Evolutionary conservation across 2,888 invertebrate species (phyloP), one percentile per base, ranked within the genome.

Genomic region (Sinhomidia bicolor): DNA sequence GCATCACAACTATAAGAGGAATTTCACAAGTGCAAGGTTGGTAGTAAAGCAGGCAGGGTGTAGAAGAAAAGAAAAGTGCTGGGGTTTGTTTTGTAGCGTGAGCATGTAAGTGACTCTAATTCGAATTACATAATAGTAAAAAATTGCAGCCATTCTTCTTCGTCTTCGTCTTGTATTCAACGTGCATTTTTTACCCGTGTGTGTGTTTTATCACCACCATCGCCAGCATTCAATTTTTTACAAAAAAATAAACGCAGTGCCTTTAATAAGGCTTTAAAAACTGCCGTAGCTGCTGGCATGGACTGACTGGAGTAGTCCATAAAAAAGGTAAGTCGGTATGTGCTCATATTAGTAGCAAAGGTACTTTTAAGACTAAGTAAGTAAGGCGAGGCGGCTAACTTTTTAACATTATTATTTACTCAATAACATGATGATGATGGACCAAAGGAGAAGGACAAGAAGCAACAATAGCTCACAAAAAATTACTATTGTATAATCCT

Each of bases 1-100:
- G 10, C 51, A 76, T 76, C 78, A 32, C 65, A 82, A 32, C 36
- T 76, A 32, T 36, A 81, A 81, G 71, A 71, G 86, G 81, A 74
- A 87, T 87, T 81, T 74, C 87, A 87, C 84, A 84, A 62, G 86
- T 86, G 80, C 84, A 84, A 62, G 86, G 80, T 68, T 54, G 47
- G 65, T 12, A 32, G n/a, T 3, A n/a, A 32, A 20, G 62, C 12
- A 29, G 10, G 41, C 41, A 60, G 14, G 26, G 1, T 47, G 1
- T 14, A 65, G 14, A 65, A 65, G 14, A 32, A 23, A 17, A 14
- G 14, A 62, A 36, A 36, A n/a, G n/a, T 36, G 36, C 4, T 36
- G 5, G 1, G 62, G 29, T 62, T 62, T 62, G n/a, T 62, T 7
- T 36, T 20, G 62, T 62, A 68, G 36, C 65, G 17, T 68, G 36